phyloP scores from a whole-genome alignment of 1,140 invertebrate species.

The Venturia canescens region DNA sequence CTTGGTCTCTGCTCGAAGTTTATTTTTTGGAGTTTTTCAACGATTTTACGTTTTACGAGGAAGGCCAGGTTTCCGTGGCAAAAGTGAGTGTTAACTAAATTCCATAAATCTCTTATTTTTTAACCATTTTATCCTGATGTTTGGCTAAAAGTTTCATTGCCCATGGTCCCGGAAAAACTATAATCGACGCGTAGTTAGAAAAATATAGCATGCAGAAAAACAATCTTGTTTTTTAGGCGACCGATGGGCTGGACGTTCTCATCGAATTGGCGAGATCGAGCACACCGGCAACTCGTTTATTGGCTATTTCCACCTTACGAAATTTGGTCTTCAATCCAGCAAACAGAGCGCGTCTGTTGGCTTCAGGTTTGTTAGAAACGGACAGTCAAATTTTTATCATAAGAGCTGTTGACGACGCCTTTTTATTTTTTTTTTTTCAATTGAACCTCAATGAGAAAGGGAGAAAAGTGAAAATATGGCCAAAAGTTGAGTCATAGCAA shows the following conservation, averaged over 20 bases:
- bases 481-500: no score
- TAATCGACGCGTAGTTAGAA: not conserved
- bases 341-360: slow-evolving; percentile 68
- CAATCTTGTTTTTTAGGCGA: slow-evolving; percentile 53
- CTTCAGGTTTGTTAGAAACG: slow-evolving; percentile 60
- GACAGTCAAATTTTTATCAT: not conserved
- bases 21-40: slow-evolving; percentile 73
- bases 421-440: no score
- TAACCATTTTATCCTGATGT: not conserved
- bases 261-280: slow-evolving; percentile 65
- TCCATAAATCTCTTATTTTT: not conserved
- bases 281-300: slow-evolving; percentile 61
- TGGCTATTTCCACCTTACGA: slow-evolving; percentile 68
- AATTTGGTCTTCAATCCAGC: slow-evolving; percentile 68
- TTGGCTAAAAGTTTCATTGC: not conserved
- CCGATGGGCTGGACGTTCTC: slow-evolving; percentile 68
- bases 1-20: slow-evolving; percentile 69
- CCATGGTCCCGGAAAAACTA: no score
- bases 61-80: slow-evolving; percentile 70
- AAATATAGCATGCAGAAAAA: not conserved
- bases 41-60: slow-evolving; percentile 72
- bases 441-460: no score
- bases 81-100: slow-evolving; percentile 62
- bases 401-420: not conserved
- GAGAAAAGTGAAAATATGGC: no score